Conservation (phyloP, 2,113 vertebrate genomes). For the Antennarius striatus region DNA sequence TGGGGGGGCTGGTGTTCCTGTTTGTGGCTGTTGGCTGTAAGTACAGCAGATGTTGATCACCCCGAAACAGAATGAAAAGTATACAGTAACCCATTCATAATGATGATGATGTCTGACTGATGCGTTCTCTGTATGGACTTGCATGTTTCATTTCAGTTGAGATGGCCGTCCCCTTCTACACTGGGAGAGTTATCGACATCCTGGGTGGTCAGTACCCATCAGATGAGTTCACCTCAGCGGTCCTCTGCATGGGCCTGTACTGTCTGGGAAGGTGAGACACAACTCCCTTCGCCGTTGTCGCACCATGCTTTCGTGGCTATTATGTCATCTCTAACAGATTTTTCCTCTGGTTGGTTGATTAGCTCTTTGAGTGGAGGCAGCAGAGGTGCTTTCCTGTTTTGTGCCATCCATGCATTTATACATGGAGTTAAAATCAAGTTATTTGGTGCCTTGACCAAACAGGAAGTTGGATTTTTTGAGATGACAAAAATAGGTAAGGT, state of each 20-base stretch:
- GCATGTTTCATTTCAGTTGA: constrained; percentile 14
- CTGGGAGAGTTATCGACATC: constrained; percentile 85
- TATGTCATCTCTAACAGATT: neutral
- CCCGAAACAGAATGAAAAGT: too few species aligned
- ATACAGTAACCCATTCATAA: too few species aligned
- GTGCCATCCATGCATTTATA: constrained; percentile 60
- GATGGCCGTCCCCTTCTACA: constrained; percentile 79
- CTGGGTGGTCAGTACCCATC: constrained; percentile 70
- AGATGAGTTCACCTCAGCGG: constrained; percentile 67
- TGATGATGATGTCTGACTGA: too few species aligned
- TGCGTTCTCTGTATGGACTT: too few species aligned
- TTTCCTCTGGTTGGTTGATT: neutral
- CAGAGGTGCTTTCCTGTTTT: constrained; percentile 71
- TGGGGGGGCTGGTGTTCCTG: constrained; percentile 72
- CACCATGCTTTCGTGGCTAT: neutral
- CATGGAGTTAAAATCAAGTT: constrained; percentile 65
- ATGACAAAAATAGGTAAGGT: constrained; percentile 68
- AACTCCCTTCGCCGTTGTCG: too few species aligned
- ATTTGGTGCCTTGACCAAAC: constrained; percentile 69
- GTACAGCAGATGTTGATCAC: constrained; percentile 29
- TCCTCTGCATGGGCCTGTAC: constrained; percentile 77
- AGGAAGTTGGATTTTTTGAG: constrained; percentile 80
- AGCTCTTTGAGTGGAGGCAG: constrained; percentile 73
- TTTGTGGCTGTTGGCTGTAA: constrained; percentile 77
- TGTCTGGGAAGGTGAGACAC: constrained; percentile 79